A percentile compares a stretch with the other conserved stretches of the same genome.
Conservation (phyloP, 2,888 invertebrate genomes). For the Protonemura montana region DNA sequence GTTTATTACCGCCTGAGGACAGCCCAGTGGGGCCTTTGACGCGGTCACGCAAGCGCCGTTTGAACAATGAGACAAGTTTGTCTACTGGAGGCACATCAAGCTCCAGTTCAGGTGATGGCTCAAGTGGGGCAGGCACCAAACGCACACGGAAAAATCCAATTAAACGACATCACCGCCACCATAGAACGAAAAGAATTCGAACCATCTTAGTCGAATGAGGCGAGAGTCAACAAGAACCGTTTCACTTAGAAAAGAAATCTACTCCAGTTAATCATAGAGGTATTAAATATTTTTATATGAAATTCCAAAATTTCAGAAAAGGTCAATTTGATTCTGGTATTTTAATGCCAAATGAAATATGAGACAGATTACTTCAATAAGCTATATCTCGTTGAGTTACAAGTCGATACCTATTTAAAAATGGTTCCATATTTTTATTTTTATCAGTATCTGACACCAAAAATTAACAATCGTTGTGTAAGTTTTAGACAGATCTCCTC, state of each 20-base stretch:
- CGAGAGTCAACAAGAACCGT: not conserved
- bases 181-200: constrained; percentile 44
- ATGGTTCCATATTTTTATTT: not conserved
- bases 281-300: not conserved
- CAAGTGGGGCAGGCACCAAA: constrained; percentile 28
- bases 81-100: constrained; percentile 13
- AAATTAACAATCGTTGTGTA: not conserved
- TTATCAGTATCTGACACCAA: not conserved
- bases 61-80: constrained; percentile 42
- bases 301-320: not conserved
- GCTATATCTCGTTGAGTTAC: not conserved
- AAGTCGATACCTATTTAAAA: not conserved
- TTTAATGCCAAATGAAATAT: constrained; percentile 7
- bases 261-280: not conserved
- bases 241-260: not conserved
- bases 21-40: constrained; percentile 49
- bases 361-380: not conserved
- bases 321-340: constrained; percentile 12
- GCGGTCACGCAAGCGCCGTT: constrained; percentile 50
- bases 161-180: constrained; percentile 43
- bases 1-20: not conserved
- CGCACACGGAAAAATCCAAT: constrained; percentile 3
- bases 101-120: constrained; percentile 31
- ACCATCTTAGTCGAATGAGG: constrained; percentile 43
- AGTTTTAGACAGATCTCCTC: not conserved